phyloP scores from a whole-genome alignment of 2,888 invertebrate species.

The Thereva nobilitata region DNA sequence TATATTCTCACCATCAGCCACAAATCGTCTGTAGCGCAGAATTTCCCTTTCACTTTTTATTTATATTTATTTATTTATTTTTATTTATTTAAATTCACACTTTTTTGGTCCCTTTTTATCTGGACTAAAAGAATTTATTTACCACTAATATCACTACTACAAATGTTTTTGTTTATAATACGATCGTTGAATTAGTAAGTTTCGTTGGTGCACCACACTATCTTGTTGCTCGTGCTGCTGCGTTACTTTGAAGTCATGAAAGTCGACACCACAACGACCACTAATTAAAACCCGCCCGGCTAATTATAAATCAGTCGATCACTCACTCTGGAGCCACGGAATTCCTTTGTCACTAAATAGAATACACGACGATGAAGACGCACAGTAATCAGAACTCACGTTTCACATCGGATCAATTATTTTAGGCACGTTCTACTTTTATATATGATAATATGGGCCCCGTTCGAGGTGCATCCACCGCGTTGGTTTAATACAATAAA shows the following conservation, averaged over 20 bases:
- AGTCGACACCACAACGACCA: slow-evolving; percentile 6
- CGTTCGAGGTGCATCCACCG: slow-evolving; percentile 2
- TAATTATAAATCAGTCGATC: slow-evolving; percentile 24
- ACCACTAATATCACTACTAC: too few relatives aligned
- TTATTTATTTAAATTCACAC: too few relatives aligned
- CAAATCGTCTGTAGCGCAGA: too few relatives aligned
- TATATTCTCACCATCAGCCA: too few relatives aligned
- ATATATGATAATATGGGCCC: slow-evolving; percentile 11
- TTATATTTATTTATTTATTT: too few relatives aligned
- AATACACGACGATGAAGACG: neutral
- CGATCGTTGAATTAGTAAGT: too few relatives aligned
- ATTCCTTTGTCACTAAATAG: neutral
- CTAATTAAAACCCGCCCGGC: slow-evolving; percentile 17
- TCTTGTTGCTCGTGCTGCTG: neutral
- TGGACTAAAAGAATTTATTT: too few relatives aligned
- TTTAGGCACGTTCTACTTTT: slow-evolving; percentile 30
- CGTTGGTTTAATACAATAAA: neutral
- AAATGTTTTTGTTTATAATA: too few relatives aligned
- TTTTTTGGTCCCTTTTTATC: too few relatives aligned
- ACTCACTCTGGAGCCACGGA: neutral
- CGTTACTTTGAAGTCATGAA: neutral
- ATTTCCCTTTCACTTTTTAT: too few relatives aligned
- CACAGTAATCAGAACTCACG: neutral
- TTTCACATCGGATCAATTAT: slow-evolving; percentile 4
- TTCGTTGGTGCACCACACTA: too few relatives aligned